Conservation (phyloP, 1,140 invertebrate genomes). For the Drosophila repletoides region DNA sequence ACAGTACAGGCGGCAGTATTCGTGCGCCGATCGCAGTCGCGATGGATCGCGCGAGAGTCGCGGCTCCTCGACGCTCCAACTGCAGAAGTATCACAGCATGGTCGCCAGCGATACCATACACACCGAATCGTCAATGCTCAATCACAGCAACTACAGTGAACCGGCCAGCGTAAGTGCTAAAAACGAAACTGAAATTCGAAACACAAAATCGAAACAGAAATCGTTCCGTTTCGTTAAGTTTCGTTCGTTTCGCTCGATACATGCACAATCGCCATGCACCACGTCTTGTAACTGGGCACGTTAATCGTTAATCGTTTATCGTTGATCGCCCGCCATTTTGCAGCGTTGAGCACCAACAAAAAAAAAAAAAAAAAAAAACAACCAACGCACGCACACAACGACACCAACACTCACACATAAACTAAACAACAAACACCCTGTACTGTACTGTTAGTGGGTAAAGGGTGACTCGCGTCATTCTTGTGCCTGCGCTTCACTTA, state of each 20-base stretch:
- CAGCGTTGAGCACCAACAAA: conserved; percentile 17
- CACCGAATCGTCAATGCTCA: conserved; percentile 71
- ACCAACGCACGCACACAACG: not conserved
- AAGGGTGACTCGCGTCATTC: conserved; percentile 11
- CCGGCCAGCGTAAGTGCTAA: conserved; percentile 74
- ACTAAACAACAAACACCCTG: conserved; percentile 29
- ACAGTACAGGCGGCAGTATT: conserved; percentile 76
- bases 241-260: conserved; percentile 39
- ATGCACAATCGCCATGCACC: conserved; percentile 43
- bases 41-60: conserved; percentile 78
- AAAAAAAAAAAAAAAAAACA: conserved; percentile 34
- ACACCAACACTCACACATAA: conserved; percentile 11
- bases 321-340: conserved; percentile 23
- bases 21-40: conserved; percentile 74
- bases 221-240: conserved; percentile 9
- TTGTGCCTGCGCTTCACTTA: conserved; percentile 17
- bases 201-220: conserved; percentile 1
- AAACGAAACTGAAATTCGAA: not conserved
- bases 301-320: conserved; percentile 33
- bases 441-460: conserved; percentile 30
- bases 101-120: conserved; percentile 74
- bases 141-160: conserved; percentile 75
- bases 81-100: conserved; percentile 70
- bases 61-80: conserved; percentile 61
- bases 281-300: conserved; percentile 36